Evolutionary conservation across 2,888 invertebrate species (phyloP), one percentile per base, ranked within the genome.

Genomic region (Disparrhopalites patrizii): DNA sequence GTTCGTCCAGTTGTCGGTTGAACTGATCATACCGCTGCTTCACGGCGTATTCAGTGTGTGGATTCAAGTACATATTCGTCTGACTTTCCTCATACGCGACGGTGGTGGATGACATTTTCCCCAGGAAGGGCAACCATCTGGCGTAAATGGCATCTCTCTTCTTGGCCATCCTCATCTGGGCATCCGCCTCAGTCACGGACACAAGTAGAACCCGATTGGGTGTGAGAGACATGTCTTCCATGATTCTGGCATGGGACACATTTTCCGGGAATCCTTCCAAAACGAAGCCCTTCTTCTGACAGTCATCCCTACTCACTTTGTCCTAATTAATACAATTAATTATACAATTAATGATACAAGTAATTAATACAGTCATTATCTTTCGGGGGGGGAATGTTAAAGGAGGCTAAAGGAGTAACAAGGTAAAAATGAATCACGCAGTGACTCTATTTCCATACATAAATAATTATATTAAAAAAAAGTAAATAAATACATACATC

Each of bases 261-360:
- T 50, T 66, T 27, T 72, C 69, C 15, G 75, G 75, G 50, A 73
- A 73, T 23, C 73, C 72, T 50, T 72, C 69, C 10, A 75, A 50
- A 27, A 75, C 52, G 69, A 72, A 75, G 3, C 75, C 75, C 60
- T 69, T 68, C 51, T 69, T 65, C 56, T 52, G 56, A 54, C 71
- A 71, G 56, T 75, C 75, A 8, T 70, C 66, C 43, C 66, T 38
- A 4, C 47, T 23, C 28, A 74, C 55, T 33, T 69, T 65, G 10
- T 65, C 43, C 73, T 58, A 13, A 1, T 28, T 27, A 52, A 27
- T 18, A 28, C 15, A 20, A 33, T 56, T 20, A 13, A 8, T 56
- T 36, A 27, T 23, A 10, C 3, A 18, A 56, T 18, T 38, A 56
- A 33, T 47, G n/a, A n/a, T n/a, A n/a, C n/a, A n/a, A n/a, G n/a